These are phyloP conservation scores for Merluccius polli DNA, from an alignment of 2,797 vertebrate species.

Conservation along the genomic window DNA sequence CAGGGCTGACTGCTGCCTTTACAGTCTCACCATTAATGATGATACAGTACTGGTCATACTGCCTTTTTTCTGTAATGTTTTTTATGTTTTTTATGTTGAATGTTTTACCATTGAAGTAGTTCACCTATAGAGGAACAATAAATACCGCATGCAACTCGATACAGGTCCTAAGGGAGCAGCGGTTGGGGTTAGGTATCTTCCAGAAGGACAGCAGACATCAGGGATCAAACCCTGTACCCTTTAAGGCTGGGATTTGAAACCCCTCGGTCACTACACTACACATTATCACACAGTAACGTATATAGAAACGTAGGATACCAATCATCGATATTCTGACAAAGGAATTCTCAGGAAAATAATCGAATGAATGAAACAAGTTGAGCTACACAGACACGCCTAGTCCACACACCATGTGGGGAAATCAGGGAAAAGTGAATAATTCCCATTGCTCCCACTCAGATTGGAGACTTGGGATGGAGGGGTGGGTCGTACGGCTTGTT, in stretches of 20 bases:
- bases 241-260: too few species aligned
- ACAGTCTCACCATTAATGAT: too few species aligned
- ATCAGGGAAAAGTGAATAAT: neutral
- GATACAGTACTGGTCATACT: too few species aligned
- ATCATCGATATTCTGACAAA: too few species aligned
- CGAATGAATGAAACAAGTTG: neutral
- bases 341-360: neutral
- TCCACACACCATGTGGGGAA: neutral
- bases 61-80: too few species aligned
- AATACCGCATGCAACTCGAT: neutral
- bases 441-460: neutral
- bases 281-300: neutral
- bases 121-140: neutral
- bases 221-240: too few species aligned
- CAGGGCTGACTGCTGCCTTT: neutral
- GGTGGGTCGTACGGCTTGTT: too few species aligned
- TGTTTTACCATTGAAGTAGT: too few species aligned
- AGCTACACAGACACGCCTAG: neutral
- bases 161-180: neutral
- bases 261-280: too few species aligned
- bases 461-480: neutral
- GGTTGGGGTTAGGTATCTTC: neutral
- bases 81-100: too few species aligned
- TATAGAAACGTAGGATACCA: too few species aligned
- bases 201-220: too few species aligned